Conservation (phyloP, 2,113 vertebrate genomes). For the Corythaeola cristata region DNA sequence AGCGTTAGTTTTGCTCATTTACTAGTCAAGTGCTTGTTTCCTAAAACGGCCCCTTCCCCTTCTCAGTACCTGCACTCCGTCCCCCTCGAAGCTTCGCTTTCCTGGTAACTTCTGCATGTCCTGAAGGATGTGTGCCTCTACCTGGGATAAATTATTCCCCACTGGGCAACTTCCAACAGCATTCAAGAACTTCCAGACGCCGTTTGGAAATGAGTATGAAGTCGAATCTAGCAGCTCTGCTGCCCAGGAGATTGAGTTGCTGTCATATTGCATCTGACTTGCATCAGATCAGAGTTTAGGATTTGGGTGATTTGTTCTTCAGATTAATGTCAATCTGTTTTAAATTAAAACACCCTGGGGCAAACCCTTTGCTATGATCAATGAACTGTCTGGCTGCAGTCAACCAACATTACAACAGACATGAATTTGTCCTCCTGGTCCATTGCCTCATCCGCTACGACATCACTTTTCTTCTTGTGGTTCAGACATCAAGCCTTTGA, state of each 20-base stretch:
- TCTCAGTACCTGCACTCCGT: neutral
- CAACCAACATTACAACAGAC: conserved; percentile 57
- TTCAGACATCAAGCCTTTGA: conserved; percentile 21
- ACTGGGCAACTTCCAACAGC: conserved; percentile 5
- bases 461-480: conserved; percentile 18
- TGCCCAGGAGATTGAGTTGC: conserved; percentile 62
- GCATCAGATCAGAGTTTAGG: conserved; percentile 61
- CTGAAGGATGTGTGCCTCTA: neutral
- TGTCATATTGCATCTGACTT: conserved; percentile 67
- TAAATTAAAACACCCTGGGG: conserved; percentile 64
- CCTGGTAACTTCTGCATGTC: neutral
- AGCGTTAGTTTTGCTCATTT: neutral
- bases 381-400: conserved; percentile 66
- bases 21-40: neutral
- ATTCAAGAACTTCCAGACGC: neutral
- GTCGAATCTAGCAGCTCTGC: conserved; percentile 44
- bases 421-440: conserved; percentile 54
- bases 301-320: conserved; percentile 63
- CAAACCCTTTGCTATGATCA: conserved; percentile 64
- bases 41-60: neutral
- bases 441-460: conserved; percentile 26
- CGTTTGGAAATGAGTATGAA: neutral
- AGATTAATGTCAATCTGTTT: conserved; percentile 70
- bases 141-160: conserved; percentile 12
- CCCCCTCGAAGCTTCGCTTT: neutral